Evolutionary conservation across 2,797 vertebrate genomes (phyloP), one percentile per base, ranked within the genome.

Genomic region (Tokudaia tokunoshimensis): DNA sequence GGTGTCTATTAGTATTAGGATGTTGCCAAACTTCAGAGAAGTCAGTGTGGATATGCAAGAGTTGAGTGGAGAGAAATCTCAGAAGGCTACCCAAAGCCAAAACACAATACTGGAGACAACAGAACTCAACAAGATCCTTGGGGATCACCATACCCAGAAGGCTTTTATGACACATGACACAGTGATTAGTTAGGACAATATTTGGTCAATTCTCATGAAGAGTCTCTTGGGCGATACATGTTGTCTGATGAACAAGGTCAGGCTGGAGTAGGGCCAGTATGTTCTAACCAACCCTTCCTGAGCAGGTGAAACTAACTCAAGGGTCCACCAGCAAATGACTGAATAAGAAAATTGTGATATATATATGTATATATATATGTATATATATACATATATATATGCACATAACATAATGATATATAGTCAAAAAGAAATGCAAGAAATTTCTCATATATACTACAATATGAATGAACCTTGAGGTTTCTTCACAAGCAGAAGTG

Each of bases 61-160:
- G 52, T 84, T 86, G 88, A 93, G 41, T 57, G 52, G 29, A 82
- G 22, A 84, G 55, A 31, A 9, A 6, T 44, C 78, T 91, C 15
- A 34, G 74, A 84, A 70, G 13, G 44, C 65, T 92, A 90, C 34
- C 52, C 55, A 29, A 96, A 55, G 85, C 3, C 52, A 90, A 20
- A 76, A 92, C 12, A 44, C 22, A 12, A 61, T 20, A 61, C 5
- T 59, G 55, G 94, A 84, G 67, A 74, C 47, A 63, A 55, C 20
- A 72, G 14, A 92, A 82, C 76, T 95, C 31, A 89, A 95, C n/a
- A 91, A 92, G 80, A 57, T 76, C 20, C 14, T 31, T 44, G n/a
- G 89, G 59, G 29, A 75, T 0, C 13, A 20, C 47, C 37, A 52
- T 12, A 78, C 3, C 65, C 50, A 41, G 52, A 78, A 81, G 57